Evolutionary conservation across 2,113 vertebrate species (phyloP), one percentile per base, ranked within the genome.

Genomic region (Brachyistius frenatus): DNA sequence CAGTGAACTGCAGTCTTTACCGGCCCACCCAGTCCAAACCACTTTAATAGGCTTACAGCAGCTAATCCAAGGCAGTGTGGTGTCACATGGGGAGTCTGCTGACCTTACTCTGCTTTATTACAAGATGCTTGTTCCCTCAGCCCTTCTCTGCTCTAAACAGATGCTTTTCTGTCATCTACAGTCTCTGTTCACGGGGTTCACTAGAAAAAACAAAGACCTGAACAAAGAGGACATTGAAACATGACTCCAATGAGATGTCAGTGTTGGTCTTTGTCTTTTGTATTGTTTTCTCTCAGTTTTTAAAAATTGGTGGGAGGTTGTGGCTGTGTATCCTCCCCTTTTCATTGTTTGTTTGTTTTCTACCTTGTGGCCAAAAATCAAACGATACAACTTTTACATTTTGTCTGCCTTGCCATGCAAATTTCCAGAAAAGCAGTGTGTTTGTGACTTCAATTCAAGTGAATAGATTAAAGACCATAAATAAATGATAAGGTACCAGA

Each of bases 41-140:
- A 14, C 80, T 83, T 68, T 86, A 90, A 90, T 80, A 85, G 82
- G 90, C 84, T 90, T 91, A 89, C 80, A 80, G 81, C 67, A 8
- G 68, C 90, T 90, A 87, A 91, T 89, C 90, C 87, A 30, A 64
- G 63, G 57, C 50, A 56, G 54, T 76, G 89, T 81, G 67, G 78
- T 53, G 83, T 87, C 90, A 91, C 88, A 85, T 73, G 89, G 85
- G 58, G 49, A 80, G 86, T 85, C 85, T 77, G 76, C 88, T 88
- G 87, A 90, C 82, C 86, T 85, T 56, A 69, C 77, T 86, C 81
- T 84, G 86, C 64, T 90, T 82, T 71, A 91, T 87, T 78, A 85
- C 77, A 60, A 66, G 69, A 36, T 63, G 81, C 77, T 77, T 57
- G 73, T 73, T 81, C 74, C 46, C 10, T 57, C 47, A 56, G 71